phyloP scores from a whole-genome alignment of 2,888 invertebrate genomes.

The Holacanthella duospinosa region DNA sequence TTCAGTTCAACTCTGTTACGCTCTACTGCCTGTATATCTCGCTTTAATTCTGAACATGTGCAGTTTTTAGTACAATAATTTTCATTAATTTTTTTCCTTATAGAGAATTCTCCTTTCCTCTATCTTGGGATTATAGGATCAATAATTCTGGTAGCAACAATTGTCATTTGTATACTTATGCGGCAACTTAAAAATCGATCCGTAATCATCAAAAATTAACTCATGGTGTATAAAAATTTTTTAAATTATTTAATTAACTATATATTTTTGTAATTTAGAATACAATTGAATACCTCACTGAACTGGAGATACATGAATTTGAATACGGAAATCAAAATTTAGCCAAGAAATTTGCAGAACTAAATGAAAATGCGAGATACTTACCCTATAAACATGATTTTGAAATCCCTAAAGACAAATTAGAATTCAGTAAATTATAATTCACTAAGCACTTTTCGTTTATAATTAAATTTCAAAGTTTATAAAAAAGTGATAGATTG shows the following conservation, averaged over 20 bases:
- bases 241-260: no score
- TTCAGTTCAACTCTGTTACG: no score
- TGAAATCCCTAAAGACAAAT: constrained; percentile 6
- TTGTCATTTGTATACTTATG: background rate
- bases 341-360: background rate
- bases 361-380: constrained; percentile 9
- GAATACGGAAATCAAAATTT: background rate
- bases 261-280: no score
- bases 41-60: no score
- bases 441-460: background rate
- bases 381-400: constrained; percentile 7
- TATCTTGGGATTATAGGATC: background rate
- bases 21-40: no score
- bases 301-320: constrained; percentile 8
- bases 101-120: no score
- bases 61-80: no score
- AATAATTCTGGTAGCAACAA: background rate
- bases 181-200: background rate
- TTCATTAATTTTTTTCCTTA: no score
- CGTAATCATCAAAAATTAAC: background rate
- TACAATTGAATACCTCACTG: background rate
- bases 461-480: background rate
- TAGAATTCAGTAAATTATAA: background rate
- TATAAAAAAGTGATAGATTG: no score
- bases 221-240: background rate